phyloP scores from a whole-genome alignment of 2,113 vertebrate species.

The Serinus canaria region DNA sequence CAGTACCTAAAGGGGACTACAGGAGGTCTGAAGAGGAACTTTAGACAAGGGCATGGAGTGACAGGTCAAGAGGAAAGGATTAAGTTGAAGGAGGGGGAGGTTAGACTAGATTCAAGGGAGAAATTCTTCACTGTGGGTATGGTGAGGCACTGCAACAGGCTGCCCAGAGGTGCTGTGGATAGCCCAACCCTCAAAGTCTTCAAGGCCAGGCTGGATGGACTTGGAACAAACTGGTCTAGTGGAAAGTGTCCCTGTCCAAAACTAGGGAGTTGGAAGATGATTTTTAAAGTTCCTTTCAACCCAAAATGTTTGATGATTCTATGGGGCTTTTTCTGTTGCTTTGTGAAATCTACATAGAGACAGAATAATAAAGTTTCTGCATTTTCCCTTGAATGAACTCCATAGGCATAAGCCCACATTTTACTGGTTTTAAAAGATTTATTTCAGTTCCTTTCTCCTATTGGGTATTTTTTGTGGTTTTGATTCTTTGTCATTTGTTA shows the following conservation, averaged over 20 bases:
- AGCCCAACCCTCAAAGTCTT: background rate
- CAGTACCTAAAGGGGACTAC: background rate
- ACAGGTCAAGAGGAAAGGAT: background rate
- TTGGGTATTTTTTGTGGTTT: background rate
- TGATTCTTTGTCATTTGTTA: background rate
- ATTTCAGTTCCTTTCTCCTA: background rate
- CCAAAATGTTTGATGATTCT: background rate
- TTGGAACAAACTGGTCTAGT: background rate
- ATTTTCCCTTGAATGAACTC: background rate
- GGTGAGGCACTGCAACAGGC: background rate
- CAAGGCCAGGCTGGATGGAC: background rate
- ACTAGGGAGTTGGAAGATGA: background rate
- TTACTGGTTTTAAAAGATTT: background rate
- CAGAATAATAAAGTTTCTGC: background rate
- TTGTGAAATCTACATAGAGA: background rate
- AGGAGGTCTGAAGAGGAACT: background rate
- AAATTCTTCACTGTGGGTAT: background rate
- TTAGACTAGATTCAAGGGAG: background rate
- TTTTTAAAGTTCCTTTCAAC: background rate
- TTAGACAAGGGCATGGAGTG: background rate
- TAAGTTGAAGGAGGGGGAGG: background rate
- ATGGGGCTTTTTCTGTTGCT: background rate
- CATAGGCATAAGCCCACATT: background rate
- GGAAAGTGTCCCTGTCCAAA: background rate
- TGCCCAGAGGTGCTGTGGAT: background rate